Evolutionary conservation across 2,113 vertebrate species (phyloP).

Genomic region (Jaculus jaculus): DNA sequence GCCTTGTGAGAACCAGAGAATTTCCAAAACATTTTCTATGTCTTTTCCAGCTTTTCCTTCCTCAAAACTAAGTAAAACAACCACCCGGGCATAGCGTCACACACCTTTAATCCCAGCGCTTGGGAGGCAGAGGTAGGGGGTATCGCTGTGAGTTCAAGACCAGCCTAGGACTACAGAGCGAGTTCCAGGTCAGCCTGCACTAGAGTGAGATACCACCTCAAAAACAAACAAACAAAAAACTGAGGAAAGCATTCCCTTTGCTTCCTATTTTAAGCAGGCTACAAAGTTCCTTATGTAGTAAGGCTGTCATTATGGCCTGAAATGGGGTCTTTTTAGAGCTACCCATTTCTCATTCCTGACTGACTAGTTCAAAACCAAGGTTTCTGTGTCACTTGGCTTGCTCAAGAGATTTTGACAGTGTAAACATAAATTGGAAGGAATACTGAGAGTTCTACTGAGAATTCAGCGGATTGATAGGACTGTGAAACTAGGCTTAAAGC

Average conservation of each 20-base stretch:
- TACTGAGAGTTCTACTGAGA: background rate
- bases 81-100: no score
- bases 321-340: background rate
- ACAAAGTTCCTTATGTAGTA: background rate
- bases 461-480: background rate
- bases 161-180: no score
- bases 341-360: background rate
- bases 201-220: no score
- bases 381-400: background rate
- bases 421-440: background rate
- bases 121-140: background rate
- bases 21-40: background rate
- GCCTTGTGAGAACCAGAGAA: slow-evolving; percentile 10
- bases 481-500: background rate
- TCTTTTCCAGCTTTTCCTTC: background rate
- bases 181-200: no score
- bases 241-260: no score
- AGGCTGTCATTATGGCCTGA: background rate
- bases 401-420: background rate
- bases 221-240: no score
- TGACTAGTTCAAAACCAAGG: background rate
- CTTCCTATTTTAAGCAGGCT: background rate
- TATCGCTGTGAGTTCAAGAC: background rate
- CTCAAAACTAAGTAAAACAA: background rate
- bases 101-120: no score